Evolutionary conservation across 2,797 vertebrate species (phyloP).

Genomic region (Propithecus deckenii): DNA sequence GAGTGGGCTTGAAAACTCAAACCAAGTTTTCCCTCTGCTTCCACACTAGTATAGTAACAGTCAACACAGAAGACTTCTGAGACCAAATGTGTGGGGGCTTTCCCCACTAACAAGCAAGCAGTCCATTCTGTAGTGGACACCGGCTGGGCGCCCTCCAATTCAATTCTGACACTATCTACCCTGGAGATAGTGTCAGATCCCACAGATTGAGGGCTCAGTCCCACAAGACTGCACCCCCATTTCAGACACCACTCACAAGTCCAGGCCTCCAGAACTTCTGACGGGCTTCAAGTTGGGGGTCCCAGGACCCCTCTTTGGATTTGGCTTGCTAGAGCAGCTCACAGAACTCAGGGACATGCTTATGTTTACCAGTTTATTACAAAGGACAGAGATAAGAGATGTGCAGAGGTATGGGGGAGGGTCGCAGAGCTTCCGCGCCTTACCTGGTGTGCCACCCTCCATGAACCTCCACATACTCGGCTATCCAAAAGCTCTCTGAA

Average conservation of each 20-base stretch:
- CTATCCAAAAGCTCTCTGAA: neutral
- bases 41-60: neutral
- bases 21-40: neutral
- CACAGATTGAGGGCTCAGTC: neutral
- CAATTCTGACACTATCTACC: neutral
- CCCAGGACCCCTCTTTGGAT: neutral
- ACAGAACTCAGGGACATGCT: neutral
- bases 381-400: neutral
- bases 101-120: neutral
- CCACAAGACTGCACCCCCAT: neutral
- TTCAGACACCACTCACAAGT: neutral
- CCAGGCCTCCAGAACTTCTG: neutral
- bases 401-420: neutral
- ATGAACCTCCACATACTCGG: neutral
- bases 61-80: neutral
- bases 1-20: neutral
- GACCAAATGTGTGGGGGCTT: neutral
- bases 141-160: neutral
- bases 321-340: neutral
- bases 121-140: neutral
- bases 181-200: neutral
- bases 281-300: neutral
- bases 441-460: neutral
- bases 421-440: neutral
- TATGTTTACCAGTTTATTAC: neutral